A percentile compares a stretch with the other conserved stretches of the same genome.
phyloP scores from a whole-genome alignment of 2,797 vertebrate genomes.

The Argentina silus region DNA sequence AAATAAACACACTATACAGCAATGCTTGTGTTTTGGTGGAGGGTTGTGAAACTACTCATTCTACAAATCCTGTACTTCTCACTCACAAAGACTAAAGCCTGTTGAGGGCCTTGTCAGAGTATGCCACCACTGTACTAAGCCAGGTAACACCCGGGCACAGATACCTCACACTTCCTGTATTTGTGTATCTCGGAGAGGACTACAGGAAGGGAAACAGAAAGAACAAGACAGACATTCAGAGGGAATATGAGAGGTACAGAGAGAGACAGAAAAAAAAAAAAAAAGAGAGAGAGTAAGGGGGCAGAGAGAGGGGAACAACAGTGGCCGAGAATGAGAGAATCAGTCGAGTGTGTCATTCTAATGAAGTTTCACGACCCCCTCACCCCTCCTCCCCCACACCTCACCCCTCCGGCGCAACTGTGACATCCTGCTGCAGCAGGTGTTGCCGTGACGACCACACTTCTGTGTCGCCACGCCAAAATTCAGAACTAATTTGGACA shows the following conservation, averaged over 20 bases:
- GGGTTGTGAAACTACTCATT: not conserved
- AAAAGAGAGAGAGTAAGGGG: conserved; percentile 10
- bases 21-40: no score
- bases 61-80: no score
- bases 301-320: conserved; percentile 28
- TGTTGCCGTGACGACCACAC: conserved; percentile 48
- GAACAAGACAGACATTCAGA: no score
- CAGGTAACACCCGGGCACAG: no score
- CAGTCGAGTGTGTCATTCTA: conserved; percentile 55
- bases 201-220: no score
- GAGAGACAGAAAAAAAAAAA: not conserved
- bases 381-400: conserved; percentile 30
- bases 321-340: conserved; percentile 34
- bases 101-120: no score
- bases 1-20: no score
- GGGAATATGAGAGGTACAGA: no score
- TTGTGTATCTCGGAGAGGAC: no score
- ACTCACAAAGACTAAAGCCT: no score
- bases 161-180: no score
- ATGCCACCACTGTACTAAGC: no score
- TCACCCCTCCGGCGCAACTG: conserved; percentile 7
- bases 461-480: conserved; percentile 40
- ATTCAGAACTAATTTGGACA: conserved; percentile 68
- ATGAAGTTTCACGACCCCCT: conserved; percentile 53
- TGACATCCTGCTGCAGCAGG: conserved; percentile 40